A percentile compares a stretch with the other conserved stretches of the same genome.
Evolutionary conservation across 2,888 invertebrate species (phyloP).

Genomic region (Agriotes lineatus): DNA sequence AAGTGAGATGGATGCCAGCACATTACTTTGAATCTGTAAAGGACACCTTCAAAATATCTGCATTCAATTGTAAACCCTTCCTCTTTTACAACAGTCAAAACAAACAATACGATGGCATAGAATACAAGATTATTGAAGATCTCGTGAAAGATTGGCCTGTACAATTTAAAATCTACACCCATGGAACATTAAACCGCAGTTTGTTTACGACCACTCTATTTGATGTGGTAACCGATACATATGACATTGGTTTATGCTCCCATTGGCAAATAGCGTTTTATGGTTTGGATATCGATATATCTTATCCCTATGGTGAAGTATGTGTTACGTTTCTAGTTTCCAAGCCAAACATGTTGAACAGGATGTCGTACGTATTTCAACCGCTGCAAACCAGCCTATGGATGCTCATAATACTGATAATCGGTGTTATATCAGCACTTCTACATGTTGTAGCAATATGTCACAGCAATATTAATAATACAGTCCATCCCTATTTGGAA

Average conservation of each 20-base stretch:
- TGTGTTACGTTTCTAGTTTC: constrained; percentile 49
- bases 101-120: constrained; percentile 28
- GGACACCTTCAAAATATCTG: neutral
- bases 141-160: constrained; percentile 6
- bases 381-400: constrained; percentile 21
- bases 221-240: neutral
- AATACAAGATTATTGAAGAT: constrained; percentile 23
- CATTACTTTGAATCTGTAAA: neutral
- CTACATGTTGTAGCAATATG: constrained; percentile 1
- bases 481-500: constrained; percentile 19
- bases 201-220: neutral
- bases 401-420: constrained; percentile 16
- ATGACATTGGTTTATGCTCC: constrained; percentile 10
- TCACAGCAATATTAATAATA: neutral
- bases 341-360: constrained; percentile 33
- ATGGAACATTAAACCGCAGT: no score
- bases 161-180: neutral
- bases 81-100: neutral
- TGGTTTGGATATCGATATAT: neutral
- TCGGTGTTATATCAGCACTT: neutral
- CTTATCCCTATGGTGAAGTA: constrained; percentile 41
- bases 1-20: neutral
- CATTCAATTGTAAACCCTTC: constrained; percentile 11
- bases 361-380: constrained; percentile 27
- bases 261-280: constrained; percentile 5